A percentile compares a stretch with the other conserved stretches of the same genome.
These are phyloP conservation scores for Tholera decimalis DNA, from an alignment of 2,888 invertebrate genomes.

Conservation along the genomic window DNA sequence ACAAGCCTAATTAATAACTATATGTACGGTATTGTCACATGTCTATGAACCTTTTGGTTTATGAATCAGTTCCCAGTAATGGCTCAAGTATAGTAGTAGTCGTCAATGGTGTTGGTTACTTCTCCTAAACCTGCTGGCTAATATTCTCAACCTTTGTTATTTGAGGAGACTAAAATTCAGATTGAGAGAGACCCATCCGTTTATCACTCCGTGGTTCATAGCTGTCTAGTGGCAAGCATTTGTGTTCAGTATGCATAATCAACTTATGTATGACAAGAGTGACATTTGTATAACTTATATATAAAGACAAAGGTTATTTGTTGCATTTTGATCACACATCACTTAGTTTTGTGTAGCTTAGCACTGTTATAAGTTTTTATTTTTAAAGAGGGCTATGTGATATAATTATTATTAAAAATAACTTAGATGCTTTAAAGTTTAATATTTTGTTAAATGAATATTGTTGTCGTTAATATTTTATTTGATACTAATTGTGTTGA, in stretches of 20 bases:
- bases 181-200: slow-evolving; percentile 15
- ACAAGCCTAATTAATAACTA: too few species aligned
- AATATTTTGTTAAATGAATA: slow-evolving; percentile 26
- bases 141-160: not conserved
- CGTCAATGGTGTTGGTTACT: not conserved
- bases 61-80: too few species aligned
- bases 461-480: slow-evolving; percentile 45
- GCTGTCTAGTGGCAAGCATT: slow-evolving; percentile 17
- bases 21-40: too few species aligned
- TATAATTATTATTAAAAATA: slow-evolving; percentile 7
- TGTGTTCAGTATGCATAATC: slow-evolving; percentile 52
- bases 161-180: not conserved
- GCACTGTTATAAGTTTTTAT: slow-evolving; percentile 10
- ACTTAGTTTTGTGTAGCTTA: slow-evolving; percentile 25
- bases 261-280: slow-evolving; percentile 51
- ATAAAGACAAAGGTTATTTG: slow-evolving; percentile 2
- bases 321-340: slow-evolving; percentile 28
- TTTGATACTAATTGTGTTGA: slow-evolving; percentile 28
- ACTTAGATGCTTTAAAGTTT: slow-evolving; percentile 31
- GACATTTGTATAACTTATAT: slow-evolving; percentile 19
- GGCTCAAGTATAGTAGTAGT: too few species aligned
- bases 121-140: not conserved
- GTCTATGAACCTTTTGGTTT: too few species aligned
- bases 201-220: slow-evolving; percentile 24
- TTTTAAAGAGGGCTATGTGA: slow-evolving; percentile 34